These are phyloP conservation scores for Phymastichus coffea DNA, from an alignment of 1,140 invertebrate species.

Conservation along the genomic window DNA sequence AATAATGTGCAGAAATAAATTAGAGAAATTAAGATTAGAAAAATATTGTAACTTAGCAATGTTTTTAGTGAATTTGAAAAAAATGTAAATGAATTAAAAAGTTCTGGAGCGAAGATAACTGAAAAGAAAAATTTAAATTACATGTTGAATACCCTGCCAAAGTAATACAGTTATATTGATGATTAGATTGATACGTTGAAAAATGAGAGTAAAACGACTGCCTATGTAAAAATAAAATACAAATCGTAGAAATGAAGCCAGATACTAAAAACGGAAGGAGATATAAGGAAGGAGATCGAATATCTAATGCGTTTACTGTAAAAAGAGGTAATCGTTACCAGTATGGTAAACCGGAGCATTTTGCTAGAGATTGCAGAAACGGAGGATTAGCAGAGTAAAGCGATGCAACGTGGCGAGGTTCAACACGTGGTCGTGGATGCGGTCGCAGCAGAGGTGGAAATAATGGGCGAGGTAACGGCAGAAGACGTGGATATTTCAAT, in stretches of 20 bases:
- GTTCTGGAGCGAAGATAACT: constrained; percentile 36
- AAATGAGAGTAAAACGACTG: constrained; percentile 44
- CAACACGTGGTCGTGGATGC: too few species aligned
- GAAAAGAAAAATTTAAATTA: constrained; percentile 44
- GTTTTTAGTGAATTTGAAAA: constrained; percentile 43
- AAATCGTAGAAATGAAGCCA: constrained; percentile 38
- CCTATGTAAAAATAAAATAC: constrained; percentile 50
- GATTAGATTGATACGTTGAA: constrained; percentile 23
- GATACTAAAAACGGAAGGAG: too few species aligned
- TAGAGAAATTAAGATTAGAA: constrained; percentile 20
- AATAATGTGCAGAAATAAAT: constrained; percentile 18
- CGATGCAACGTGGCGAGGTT: too few species aligned
- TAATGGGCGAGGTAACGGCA: background rate
- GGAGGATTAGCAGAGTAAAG: too few species aligned
- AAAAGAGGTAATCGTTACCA: constrained; percentile 22
- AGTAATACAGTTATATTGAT: constrained; percentile 18
- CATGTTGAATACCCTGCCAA: constrained; percentile 35
- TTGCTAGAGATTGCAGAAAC: background rate
- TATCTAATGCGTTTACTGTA: constrained; percentile 24
- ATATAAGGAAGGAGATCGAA: constrained; percentile 29
- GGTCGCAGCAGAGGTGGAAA: too few species aligned
- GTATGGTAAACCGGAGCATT: constrained; percentile 18
- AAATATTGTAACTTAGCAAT: constrained; percentile 21
- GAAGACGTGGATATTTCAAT: background rate
- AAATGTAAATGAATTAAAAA: constrained; percentile 39